A percentile compares a stretch with the other conserved stretches of the same genome.
Conservation (phyloP, 2,113 vertebrate genomes). For the Gnathonemus longibarbis region DNA sequence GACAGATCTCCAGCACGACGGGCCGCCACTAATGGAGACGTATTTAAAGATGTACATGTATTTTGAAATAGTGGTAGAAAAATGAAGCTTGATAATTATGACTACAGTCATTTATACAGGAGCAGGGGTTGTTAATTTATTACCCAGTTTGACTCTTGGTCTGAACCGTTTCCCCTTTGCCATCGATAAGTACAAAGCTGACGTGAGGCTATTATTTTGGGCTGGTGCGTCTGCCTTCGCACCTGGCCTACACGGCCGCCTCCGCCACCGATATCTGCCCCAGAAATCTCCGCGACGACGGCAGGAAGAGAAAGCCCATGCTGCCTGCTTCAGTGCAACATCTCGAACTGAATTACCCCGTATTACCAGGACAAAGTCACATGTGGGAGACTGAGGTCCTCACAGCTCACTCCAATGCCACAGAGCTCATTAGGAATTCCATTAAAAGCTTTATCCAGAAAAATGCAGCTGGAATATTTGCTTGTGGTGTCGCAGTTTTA, state of each 20-base stretch:
- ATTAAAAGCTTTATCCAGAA: conserved; percentile 18
- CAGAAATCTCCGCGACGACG: neutral
- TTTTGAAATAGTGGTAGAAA: neutral
- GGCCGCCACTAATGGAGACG: neutral
- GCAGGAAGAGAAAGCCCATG: neutral
- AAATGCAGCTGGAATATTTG: conserved; percentile 15
- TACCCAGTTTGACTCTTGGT: neutral
- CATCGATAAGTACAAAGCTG: neutral
- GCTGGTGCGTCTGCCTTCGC: neutral
- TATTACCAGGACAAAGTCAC: neutral
- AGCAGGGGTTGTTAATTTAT: neutral
- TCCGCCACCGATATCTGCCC: neutral
- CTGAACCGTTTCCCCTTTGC: neutral
- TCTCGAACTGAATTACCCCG: neutral
- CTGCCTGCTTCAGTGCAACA: neutral
- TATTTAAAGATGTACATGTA: neutral
- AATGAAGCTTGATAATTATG: neutral
- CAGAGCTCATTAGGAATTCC: conserved; percentile 15
- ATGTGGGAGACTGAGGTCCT: neutral
- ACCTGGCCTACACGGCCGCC: neutral
- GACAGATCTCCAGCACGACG: neutral
- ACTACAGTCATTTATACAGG: neutral
- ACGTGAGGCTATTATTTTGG: neutral
- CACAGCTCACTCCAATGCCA: neutral
- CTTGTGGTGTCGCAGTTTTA: conserved; percentile 21